Evolutionary conservation across 2,888 invertebrate species (phyloP).

Genomic region (Drosophila picticornis): DNA sequence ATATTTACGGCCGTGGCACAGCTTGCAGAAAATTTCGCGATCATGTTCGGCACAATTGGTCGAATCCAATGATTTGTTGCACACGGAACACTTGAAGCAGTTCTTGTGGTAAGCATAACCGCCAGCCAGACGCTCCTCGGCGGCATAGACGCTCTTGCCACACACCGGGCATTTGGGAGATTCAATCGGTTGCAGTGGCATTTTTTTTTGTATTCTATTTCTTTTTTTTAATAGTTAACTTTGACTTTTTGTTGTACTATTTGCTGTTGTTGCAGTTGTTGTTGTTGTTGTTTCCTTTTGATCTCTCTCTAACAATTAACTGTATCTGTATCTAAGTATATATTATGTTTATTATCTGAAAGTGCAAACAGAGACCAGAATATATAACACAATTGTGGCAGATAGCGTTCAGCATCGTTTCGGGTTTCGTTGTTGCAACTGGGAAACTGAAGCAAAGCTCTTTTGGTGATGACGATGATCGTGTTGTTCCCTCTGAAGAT

Average conservation of each 20-base stretch:
- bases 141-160: constrained; percentile 74
- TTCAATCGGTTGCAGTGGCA: constrained; percentile 74
- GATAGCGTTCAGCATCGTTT: constrained; percentile 40
- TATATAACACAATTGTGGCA: constrained; percentile 50
- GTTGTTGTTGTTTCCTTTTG: constrained; percentile 21
- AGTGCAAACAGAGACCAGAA: constrained; percentile 64
- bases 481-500: not conserved
- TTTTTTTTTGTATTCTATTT: constrained; percentile 18
- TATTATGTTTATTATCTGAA: constrained; percentile 76
- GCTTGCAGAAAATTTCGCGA: constrained; percentile 72
- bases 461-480: constrained; percentile 15
- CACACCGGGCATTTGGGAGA: constrained; percentile 74
- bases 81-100: constrained; percentile 78
- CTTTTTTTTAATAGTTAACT: not conserved
- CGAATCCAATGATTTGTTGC: constrained; percentile 76
- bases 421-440: constrained; percentile 9
- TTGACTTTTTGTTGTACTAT: not conserved
- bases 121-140: constrained; percentile 72
- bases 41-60: constrained; percentile 75
- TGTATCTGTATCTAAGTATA: constrained; percentile 55
- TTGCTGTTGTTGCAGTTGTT: not conserved
- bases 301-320: constrained; percentile 49
- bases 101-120: constrained; percentile 78
- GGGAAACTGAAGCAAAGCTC: constrained; percentile 43
- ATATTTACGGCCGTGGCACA: constrained; percentile 71